A percentile compares a stretch with the other conserved stretches of the same genome.
phyloP scores from a whole-genome alignment of 2,113 vertebrate genomes.

The Rostratula benghalensis region DNA sequence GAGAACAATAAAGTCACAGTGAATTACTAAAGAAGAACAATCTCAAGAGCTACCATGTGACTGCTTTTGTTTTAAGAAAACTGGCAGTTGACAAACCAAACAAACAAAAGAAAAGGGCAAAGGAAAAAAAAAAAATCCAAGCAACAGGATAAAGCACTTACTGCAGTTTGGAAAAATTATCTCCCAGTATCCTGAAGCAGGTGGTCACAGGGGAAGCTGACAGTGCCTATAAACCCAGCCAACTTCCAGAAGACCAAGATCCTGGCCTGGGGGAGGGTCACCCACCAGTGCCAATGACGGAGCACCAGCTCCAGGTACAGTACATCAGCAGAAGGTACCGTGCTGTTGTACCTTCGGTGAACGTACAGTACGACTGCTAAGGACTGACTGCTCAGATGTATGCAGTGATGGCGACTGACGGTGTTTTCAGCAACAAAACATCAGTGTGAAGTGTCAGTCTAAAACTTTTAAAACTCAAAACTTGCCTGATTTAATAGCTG shows the following conservation, averaged over 20 bases:
- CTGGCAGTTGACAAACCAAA: neutral
- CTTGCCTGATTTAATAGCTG: fast-evolving
- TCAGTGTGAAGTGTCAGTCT: neutral
- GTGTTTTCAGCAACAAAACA: neutral
- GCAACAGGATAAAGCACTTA: neutral
- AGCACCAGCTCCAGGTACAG: neutral
- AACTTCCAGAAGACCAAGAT: neutral
- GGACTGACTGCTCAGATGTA: neutral
- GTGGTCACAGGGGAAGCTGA: neutral
- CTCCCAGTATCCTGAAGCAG: neutral
- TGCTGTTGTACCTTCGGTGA: neutral
- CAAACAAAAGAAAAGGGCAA: neutral
- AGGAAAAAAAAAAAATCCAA: neutral
- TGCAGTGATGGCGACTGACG: fast-evolving
- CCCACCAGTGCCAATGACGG: too few relatives aligned
- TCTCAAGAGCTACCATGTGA: neutral
- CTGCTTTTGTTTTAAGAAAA: neutral
- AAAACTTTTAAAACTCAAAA: neutral
- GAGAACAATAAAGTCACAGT: neutral
- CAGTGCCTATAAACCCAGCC: neutral
- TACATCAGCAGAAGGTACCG: neutral
- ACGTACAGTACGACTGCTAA: too few relatives aligned
- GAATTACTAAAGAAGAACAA: neutral
- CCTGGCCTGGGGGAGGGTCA: neutral
- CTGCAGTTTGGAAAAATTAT: neutral